These are phyloP conservation scores for Borostomias antarcticus DNA, from an alignment of 2,797 vertebrate genomes.

Conservation along the genomic window DNA sequence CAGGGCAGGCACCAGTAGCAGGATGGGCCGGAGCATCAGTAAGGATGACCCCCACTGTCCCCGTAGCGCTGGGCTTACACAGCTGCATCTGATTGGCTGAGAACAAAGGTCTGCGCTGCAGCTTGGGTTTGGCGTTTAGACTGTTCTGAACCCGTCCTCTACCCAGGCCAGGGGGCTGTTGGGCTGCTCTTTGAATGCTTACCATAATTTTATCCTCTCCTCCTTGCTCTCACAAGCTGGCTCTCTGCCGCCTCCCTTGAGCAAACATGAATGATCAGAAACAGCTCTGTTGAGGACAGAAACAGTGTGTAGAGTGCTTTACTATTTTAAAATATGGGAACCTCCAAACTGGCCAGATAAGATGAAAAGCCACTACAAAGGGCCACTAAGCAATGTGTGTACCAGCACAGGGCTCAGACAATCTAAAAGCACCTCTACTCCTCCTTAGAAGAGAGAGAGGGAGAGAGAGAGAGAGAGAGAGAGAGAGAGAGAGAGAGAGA, in stretches of 20 bases:
- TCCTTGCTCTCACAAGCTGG: background rate
- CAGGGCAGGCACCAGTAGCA: slow-evolving; percentile 75
- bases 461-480: too few species aligned
- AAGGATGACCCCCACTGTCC: slow-evolving; percentile 73
- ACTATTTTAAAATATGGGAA: background rate
- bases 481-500: too few species aligned
- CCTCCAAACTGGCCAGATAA: background rate
- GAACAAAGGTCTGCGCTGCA: slow-evolving; percentile 62
- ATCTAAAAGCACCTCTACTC: too few species aligned
- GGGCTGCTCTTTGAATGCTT: slow-evolving; percentile 15
- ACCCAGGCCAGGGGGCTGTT: slow-evolving; percentile 11
- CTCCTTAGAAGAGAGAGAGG: too few species aligned
- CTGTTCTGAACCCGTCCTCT: slow-evolving; percentile 28
- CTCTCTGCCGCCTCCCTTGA: background rate
- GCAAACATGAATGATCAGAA: background rate
- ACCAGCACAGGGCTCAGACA: background rate
- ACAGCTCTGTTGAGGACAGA: background rate
- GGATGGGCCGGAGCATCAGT: slow-evolving; percentile 69
- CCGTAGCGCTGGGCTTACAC: slow-evolving; percentile 70
- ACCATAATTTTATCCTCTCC: slow-evolving; percentile 1
- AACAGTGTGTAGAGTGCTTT: background rate
- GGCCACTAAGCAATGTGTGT: background rate
- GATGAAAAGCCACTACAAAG: background rate
- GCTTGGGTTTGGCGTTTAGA: slow-evolving; percentile 47
- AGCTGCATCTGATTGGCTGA: slow-evolving; percentile 77